These are phyloP conservation scores for Thumatha senex DNA, from an alignment of 2,888 invertebrate species.

Conservation along the genomic window DNA sequence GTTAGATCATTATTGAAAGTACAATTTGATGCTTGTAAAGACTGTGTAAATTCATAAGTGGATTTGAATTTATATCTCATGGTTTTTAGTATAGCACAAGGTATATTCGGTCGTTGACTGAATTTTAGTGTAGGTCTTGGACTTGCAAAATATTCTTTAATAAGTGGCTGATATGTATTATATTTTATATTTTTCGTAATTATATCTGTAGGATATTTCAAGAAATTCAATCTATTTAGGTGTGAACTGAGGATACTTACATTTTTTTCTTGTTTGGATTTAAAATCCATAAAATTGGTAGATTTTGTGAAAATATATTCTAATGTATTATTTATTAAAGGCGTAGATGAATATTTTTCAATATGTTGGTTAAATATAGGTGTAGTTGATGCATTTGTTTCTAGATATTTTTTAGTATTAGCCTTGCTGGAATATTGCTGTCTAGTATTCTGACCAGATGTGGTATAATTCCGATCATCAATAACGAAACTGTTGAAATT, in stretches of 20 bases:
- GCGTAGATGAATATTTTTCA: background rate
- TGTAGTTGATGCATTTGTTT: background rate
- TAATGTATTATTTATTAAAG: background rate
- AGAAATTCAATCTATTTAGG: background rate
- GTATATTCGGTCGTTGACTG: conserved; percentile 2
- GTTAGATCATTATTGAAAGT: background rate
- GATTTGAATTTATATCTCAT: conserved; percentile 8
- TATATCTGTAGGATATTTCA: background rate
- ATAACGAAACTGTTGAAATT: background rate
- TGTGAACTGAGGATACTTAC: conserved; percentile 19
- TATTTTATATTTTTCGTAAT: conserved; percentile 41
- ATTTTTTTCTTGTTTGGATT: background rate
- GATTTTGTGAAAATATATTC: background rate
- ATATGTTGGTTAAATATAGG: background rate
- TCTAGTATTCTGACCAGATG: background rate
- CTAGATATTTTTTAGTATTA: background rate
- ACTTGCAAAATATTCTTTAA: conserved; percentile 44
- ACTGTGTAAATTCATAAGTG: conserved; percentile 6
- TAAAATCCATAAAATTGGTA: background rate
- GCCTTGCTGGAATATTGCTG: background rate
- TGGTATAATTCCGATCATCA: background rate
- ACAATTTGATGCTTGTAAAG: conserved; percentile 16
- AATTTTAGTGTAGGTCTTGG: conserved; percentile 3
- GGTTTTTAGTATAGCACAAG: conserved; percentile 12
- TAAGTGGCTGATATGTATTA: conserved; percentile 55